Evolutionary conservation across 2,888 invertebrate species (phyloP), one percentile per base, ranked within the genome.

Genomic region (Oscheius sp.): DNA sequence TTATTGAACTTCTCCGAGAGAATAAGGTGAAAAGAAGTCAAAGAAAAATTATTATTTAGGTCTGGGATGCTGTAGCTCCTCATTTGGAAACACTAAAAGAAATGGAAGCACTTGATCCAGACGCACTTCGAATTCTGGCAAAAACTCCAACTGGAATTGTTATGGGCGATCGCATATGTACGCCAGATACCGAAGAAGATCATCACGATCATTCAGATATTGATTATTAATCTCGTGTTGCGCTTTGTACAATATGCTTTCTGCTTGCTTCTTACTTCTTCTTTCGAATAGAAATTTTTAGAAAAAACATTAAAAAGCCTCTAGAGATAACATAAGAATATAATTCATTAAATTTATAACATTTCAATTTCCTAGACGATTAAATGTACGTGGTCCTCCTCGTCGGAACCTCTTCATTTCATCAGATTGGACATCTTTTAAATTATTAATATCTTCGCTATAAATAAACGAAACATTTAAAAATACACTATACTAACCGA

Each of bases 11-110:
- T 2, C 79, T 89, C 5, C 85, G 87, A 44, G 86, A 87, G 28
- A 88, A 88, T 72, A 85, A 87, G 82, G 87, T 88, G 14, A 14
- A 30, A 1, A 32, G 30, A 9, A 12, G 24, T 14, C 12, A 33
- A 33, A 28, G 50, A 32, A 20, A 2, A 5, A 67, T 33, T 1
- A 45, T 26, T 14, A 22, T 56, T 49, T 68, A 89, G 86, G 87
- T 90, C 30, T 91, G 90, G 90, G 83, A 86, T 28, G 87, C 88
- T 45, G 90, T 90, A 1, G 87, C 87, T 70, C 88, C 87, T 0
- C 87, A 85, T 77, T 85, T 89, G 73, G 87, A 87, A 54, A 86
- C 87, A 36, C 87, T 88, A 74, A 75, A 77, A 49, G 80, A 79
- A 20, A 81, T 85, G 71, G 84, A 86, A 63, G 75, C 68, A 14